Conservation (phyloP, 2,888 invertebrate species). For the Ceratothoa steindachneri region DNA sequence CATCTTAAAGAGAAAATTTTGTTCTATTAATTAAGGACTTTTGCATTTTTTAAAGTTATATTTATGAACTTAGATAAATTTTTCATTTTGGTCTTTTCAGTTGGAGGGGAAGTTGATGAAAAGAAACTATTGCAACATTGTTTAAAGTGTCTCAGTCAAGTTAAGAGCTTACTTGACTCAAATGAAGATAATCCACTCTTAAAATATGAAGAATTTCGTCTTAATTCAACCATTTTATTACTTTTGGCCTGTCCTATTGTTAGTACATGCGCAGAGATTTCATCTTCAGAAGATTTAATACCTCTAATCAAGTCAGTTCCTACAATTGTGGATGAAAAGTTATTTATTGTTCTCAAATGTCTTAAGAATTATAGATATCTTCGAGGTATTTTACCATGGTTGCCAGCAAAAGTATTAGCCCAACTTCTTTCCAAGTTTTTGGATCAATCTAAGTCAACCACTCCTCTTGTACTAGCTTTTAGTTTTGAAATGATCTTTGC, state of each 20-base stretch:
- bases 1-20: too few species aligned
- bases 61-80: too few species aligned
- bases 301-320: not conserved
- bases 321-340: not conserved
- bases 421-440: not conserved
- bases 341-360: not conserved
- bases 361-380: not conserved
- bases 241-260: not conserved
- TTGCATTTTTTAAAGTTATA: too few species aligned
- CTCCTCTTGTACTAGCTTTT: not conserved
- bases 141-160: not conserved
- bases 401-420: not conserved
- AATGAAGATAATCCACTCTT: not conserved
- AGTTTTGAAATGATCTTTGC: not conserved
- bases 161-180: not conserved
- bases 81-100: not conserved
- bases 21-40: too few species aligned
- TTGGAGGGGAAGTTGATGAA: not conserved
- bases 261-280: not conserved
- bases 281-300: not conserved
- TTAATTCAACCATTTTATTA: not conserved
- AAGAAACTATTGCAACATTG: not conserved
- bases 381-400: conserved; percentile 1
- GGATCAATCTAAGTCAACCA: not conserved
- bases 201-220: conserved; percentile 1